Evolutionary conservation across 2,797 vertebrate species (phyloP).

Genomic region (Neosalanx taihuensis): DNA sequence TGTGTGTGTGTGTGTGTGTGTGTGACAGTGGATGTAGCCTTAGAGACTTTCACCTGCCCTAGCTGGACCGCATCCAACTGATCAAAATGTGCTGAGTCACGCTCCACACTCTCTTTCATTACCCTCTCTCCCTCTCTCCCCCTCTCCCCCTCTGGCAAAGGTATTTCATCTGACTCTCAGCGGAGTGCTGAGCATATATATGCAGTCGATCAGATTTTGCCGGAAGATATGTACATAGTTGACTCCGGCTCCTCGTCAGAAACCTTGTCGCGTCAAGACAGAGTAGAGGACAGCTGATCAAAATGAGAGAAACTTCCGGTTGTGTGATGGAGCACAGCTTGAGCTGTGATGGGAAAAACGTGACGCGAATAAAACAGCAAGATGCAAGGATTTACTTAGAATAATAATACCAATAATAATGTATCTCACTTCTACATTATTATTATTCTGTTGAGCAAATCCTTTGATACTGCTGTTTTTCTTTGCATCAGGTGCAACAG

Average conservation of each 20-base stretch:
- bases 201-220: neutral
- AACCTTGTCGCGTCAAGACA: too few species aligned
- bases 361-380: too few species aligned
- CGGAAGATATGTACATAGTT: neutral
- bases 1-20: conserved; percentile 42
- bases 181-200: neutral
- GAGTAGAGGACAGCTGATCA: too few species aligned
- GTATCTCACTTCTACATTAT: too few species aligned
- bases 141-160: conserved; percentile 1
- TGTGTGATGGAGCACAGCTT: too few species aligned
- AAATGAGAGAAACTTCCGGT: too few species aligned
- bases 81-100: conserved; percentile 50
- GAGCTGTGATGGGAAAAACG: too few species aligned
- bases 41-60: neutral
- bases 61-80: conserved; percentile 27
- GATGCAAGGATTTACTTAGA: too few species aligned
- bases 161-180: conserved; percentile 7
- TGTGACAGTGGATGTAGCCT: conserved; percentile 39
- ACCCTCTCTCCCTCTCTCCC: neutral
- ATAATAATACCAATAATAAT: too few species aligned
- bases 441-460: too few species aligned
- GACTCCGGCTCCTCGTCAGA: neutral
- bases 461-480: too few species aligned
- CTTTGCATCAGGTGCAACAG: too few species aligned
- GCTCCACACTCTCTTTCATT: conserved; percentile 1